These are phyloP conservation scores for Euplexia lucipara DNA, from an alignment of 2,888 invertebrate species.

Conservation along the genomic window DNA sequence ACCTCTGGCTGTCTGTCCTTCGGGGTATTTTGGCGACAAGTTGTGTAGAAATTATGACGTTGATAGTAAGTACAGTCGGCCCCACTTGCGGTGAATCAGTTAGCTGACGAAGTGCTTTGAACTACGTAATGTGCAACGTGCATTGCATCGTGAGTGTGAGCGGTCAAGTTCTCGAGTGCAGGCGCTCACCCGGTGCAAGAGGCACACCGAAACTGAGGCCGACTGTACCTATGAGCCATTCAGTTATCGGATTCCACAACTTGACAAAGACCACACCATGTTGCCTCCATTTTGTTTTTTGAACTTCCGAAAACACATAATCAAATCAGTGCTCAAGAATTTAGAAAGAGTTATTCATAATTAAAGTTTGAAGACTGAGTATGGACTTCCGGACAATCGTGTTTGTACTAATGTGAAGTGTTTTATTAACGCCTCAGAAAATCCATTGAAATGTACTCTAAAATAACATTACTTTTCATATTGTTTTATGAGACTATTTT, in stretches of 20 bases:
- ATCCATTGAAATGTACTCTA: conserved; percentile 4
- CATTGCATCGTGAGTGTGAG: no score
- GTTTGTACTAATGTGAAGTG: background rate
- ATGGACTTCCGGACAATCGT: no score
- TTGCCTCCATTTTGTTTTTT: background rate
- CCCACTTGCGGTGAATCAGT: no score
- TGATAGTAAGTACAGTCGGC: no score
- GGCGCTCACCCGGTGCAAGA: no score
- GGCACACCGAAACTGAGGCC: no score
- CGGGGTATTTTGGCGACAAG: no score
- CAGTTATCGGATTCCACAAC: conserved; percentile 6
- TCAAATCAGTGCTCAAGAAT: conserved; percentile 2
- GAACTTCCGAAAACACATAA: background rate
- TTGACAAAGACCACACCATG: background rate
- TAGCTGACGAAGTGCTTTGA: no score
- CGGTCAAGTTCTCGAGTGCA: no score
- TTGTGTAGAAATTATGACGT: no score
- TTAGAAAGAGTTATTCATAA: background rate
- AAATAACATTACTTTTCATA: background rate
- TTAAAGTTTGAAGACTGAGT: background rate
- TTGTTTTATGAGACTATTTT: conserved; percentile 12
- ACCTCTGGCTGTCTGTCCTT: no score
- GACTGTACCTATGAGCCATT: conserved; percentile 7
- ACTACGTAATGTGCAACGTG: no score
- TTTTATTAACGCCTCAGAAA: background rate